These are phyloP conservation scores for Psettodes erumei DNA, from an alignment of 2,113 vertebrate genomes.

Conservation along the genomic window DNA sequence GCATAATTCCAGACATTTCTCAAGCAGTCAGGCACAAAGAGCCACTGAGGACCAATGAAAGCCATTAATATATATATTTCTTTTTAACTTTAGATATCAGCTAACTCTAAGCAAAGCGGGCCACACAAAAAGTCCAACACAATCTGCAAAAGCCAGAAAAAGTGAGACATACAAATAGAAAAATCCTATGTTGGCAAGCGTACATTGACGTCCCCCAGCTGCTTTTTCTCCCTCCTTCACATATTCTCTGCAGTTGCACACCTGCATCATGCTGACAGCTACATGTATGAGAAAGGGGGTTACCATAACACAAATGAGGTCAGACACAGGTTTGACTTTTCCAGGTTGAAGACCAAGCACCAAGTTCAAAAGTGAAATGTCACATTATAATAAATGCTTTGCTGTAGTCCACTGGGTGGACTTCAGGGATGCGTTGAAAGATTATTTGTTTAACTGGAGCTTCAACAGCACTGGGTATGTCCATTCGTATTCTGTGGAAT, in stretches of 20 bases:
- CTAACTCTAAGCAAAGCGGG: too few relatives aligned
- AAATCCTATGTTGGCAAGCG: slow-evolving; percentile 13
- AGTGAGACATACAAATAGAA: slow-evolving; percentile 28
- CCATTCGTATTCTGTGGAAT: too few relatives aligned
- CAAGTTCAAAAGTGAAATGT: not conserved
- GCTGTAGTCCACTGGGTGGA: not conserved
- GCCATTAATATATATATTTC: slow-evolving; percentile 58
- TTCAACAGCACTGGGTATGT: too few relatives aligned
- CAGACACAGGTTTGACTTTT: slow-evolving; percentile 34
- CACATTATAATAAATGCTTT: not conserved
- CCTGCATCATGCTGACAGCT: slow-evolving; percentile 37
- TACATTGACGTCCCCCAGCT: slow-evolving; percentile 30
- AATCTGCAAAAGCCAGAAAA: not conserved
- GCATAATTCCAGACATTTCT: slow-evolving; percentile 47
- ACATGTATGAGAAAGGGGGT: not conserved
- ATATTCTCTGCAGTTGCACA: slow-evolving; percentile 35
- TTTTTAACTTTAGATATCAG: too few relatives aligned
- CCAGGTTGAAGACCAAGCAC: not conserved
- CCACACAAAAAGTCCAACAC: not conserved
- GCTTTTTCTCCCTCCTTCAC: slow-evolving; percentile 20
- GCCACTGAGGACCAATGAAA: slow-evolving; percentile 29
- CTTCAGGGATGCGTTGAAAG: too few relatives aligned
- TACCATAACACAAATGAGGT: not conserved
- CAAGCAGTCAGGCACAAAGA: slow-evolving; percentile 29
- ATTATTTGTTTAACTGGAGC: not conserved